Evolutionary conservation across 2,113 vertebrate genomes (phyloP).

Genomic region (Hirundichthys speculiger): DNA sequence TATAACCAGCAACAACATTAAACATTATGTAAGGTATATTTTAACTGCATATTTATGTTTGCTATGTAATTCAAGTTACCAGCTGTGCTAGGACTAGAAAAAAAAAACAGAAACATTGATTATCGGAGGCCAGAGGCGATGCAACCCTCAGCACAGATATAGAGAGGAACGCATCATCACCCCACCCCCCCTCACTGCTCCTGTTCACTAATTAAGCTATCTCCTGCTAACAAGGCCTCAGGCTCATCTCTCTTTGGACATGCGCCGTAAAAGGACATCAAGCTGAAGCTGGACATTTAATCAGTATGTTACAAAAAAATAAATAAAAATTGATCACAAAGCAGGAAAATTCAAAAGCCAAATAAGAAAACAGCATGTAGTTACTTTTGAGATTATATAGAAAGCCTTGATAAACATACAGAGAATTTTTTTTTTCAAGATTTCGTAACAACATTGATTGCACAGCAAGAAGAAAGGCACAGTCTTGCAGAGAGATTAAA

Average conservation of each 20-base stretch:
- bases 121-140: conserved; percentile 4
- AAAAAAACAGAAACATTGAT: conserved; percentile 58
- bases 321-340: conserved; percentile 65
- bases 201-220: conserved; percentile 81
- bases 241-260: conserved; percentile 76
- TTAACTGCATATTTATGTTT: not conserved
- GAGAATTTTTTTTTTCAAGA: conserved; percentile 30
- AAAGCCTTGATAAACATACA: conserved; percentile 34
- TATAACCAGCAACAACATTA: too few relatives aligned
- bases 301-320: conserved; percentile 79
- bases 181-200: conserved; percentile 56
- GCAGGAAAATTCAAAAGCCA: conserved; percentile 57
- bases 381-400: conserved; percentile 34
- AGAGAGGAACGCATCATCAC: conserved; percentile 63
- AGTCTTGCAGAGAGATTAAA: not conserved
- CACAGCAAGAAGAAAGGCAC: not conserved
- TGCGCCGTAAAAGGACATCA: conserved; percentile 78
- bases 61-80: not conserved
- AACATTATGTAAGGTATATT: too few relatives aligned
- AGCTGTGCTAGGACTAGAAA: conserved; percentile 33
- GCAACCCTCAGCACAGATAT: conserved; percentile 18
- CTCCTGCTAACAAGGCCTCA: conserved; percentile 75
- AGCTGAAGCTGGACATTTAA: conserved; percentile 84
- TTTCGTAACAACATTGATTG: conserved; percentile 4
- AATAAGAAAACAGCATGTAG: conserved; percentile 47